Evolutionary conservation across 2,113 vertebrate species (phyloP), one percentile per base, ranked within the genome.

Genomic region (Zeus faber): DNA sequence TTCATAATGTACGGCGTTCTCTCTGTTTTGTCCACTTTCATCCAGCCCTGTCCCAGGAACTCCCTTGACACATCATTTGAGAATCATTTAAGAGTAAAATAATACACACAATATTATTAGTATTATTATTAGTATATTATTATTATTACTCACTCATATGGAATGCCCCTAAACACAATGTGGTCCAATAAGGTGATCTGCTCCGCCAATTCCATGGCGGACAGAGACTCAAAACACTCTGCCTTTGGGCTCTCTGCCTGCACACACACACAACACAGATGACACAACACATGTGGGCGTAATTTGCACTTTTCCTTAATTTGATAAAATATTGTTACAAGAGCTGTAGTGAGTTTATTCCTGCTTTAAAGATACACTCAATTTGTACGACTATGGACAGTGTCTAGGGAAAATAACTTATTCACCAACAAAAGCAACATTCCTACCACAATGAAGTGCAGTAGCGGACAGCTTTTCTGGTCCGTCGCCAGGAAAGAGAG

Each of bases 21-120:
- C 63, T 92, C 91, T 31, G 77, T 92, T 88, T 94, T 95, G 77
- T 94, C 90, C 58, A 80, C 26, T 74, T 95, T 95, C 93, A 95
- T 95, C 93, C 93, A 95, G 3, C 93, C 92, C 58, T 94, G 93
- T 41, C 93, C 93, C 60, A 95, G 89, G 77, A 95, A 95, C 81
- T 95, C 93, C 74, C 93, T 95, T 29, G 27, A 5, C 4, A 29
- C 27, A 5, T 29, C 27, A 29, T 29, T 29, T 29, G 27, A 9
- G 27, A 4, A 5, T 29, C 4, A 37, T 37, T 37, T 37, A 33
- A 13, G 11, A 31, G n/a, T n/a, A 31, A 31, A 33, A 33, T 9
- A 33, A 7, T 13, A 31, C 7, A 6, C 8, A 33, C 31, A 33
- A 33, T 10, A 8, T 10, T 2, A 33, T 33, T 8, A 33, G 2